phyloP scores from a whole-genome alignment of 2,113 vertebrate species.

The Paracanthobrama guichenoti region DNA sequence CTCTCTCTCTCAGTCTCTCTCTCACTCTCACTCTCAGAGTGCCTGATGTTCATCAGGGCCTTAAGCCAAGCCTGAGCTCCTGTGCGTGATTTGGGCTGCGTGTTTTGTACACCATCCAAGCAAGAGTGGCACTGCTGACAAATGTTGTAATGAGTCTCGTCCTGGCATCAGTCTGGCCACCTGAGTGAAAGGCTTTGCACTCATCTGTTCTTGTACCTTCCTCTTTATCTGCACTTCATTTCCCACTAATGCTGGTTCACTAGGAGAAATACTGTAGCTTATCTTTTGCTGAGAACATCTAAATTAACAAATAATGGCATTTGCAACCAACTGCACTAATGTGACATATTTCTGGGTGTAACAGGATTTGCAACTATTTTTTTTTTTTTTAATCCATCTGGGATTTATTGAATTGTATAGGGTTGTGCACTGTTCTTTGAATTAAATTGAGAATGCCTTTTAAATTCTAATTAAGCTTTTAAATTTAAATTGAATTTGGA shows the following conservation, averaged over 20 bases:
- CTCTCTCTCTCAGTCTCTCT: not conserved
- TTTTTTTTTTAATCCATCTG: not conserved
- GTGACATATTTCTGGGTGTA: not conserved
- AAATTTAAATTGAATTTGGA: too few species aligned
- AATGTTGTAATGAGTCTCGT: slow-evolving; percentile 56
- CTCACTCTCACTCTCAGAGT: not conserved
- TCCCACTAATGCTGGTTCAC: not conserved
- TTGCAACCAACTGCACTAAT: not conserved
- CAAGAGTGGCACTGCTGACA: slow-evolving; percentile 55
- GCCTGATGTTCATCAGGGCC: slow-evolving; percentile 55
- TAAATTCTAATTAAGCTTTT: not conserved
- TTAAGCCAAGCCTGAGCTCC: slow-evolving; percentile 53
- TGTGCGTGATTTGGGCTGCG: slow-evolving; percentile 47
- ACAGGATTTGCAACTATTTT: not conserved
- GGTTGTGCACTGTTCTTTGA: not conserved
- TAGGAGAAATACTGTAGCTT: not conserved
- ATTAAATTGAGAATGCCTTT: not conserved
- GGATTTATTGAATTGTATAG: not conserved
- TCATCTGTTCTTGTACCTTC: slow-evolving; percentile 34
- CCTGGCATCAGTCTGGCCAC: slow-evolving; percentile 54
- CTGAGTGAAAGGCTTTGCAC: slow-evolving; percentile 50
- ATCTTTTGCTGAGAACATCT: not conserved
- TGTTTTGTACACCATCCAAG: slow-evolving; percentile 54
- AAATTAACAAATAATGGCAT: not conserved
- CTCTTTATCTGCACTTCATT: not conserved